Evolutionary conservation across 1,140 invertebrate genomes (phyloP).

Genomic region (Pentalonia nigronervosa): DNA sequence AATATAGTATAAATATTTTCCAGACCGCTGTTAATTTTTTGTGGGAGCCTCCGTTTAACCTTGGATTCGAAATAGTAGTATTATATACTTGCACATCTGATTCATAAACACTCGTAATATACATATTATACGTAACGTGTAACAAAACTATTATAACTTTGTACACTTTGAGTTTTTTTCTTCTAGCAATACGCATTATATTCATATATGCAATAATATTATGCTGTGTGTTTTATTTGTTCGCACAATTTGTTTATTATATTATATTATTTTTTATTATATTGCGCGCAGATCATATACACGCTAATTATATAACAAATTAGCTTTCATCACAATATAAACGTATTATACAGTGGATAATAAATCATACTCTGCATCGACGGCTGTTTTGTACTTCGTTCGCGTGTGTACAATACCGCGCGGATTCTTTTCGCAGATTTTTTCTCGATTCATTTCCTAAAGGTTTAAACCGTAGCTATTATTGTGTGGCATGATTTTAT

Average conservation of each 20-base stretch:
- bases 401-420: neutral
- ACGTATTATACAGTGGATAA: neutral
- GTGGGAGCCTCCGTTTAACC: neutral
- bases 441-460: neutral
- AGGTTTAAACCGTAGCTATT: neutral
- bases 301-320: neutral
- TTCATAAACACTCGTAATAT: neutral
- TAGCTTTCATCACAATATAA: neutral
- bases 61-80: neutral
- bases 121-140: neutral
- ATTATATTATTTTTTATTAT: neutral
- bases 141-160: slow-evolving; percentile 1
- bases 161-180: neutral
- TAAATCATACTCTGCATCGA: neutral
- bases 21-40: no score
- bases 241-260: neutral
- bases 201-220: neutral
- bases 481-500: neutral
- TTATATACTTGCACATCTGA: neutral
- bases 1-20: no score
- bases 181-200: neutral
- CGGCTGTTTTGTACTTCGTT: neutral
- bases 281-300: neutral
- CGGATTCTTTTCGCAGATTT: neutral
- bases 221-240: neutral